Conservation (phyloP, 2,888 invertebrate species). For the Dione juno region DNA sequence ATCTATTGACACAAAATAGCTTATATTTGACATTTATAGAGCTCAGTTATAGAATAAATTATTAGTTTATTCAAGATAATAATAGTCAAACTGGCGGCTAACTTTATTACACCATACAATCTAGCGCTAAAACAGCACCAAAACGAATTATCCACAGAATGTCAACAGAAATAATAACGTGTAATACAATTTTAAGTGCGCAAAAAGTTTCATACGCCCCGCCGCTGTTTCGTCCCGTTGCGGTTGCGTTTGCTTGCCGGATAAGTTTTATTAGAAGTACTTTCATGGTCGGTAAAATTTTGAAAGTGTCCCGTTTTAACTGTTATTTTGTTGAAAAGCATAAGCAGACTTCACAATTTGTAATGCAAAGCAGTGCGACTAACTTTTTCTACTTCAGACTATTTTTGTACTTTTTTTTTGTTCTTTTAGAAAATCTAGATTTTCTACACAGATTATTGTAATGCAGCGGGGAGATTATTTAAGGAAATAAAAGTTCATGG, state of each 20-base stretch:
- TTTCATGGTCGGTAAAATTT: slow-evolving; percentile 44
- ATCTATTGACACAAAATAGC: too few species aligned
- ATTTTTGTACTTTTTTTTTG: not conserved
- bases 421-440: slow-evolving; percentile 7
- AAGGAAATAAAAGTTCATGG: too few species aligned
- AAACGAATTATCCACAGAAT: slow-evolving; percentile 6
- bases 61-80: too few species aligned
- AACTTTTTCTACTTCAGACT: slow-evolving; percentile 2
- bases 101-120: not conserved
- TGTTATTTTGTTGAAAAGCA: slow-evolving; percentile 39
- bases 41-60: too few species aligned
- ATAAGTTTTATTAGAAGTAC: slow-evolving; percentile 43
- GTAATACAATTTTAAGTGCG: slow-evolving; percentile 29
- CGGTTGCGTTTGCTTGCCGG: slow-evolving; percentile 42
- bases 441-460: not conserved
- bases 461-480: too few species aligned
- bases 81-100: not conserved
- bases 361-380: slow-evolving; percentile 26
- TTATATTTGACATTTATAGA: too few species aligned
- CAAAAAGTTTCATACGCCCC: slow-evolving; percentile 36
- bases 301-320: slow-evolving; percentile 39
- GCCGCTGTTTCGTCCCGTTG: slow-evolving; percentile 37
- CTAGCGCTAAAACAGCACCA: not conserved
- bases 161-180: slow-evolving; percentile 14
- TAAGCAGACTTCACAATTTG: slow-evolving; percentile 38